Evolutionary conservation across 2,113 vertebrate species (phyloP).

Genomic region (Orientallactaga bullata): DNA sequence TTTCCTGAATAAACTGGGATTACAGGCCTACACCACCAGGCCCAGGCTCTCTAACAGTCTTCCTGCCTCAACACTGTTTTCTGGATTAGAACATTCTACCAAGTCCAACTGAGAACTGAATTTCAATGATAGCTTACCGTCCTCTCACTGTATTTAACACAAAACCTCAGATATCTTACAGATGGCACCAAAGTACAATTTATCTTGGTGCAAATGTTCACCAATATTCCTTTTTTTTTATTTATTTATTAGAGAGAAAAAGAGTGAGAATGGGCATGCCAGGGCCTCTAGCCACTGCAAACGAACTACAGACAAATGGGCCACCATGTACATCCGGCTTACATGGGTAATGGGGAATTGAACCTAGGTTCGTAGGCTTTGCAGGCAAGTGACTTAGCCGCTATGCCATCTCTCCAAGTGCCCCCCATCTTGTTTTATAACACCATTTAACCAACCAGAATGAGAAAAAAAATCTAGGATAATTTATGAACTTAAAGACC

Average conservation of each 20-base stretch:
- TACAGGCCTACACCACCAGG: not conserved
- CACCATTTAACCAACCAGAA: slow-evolving; percentile 30
- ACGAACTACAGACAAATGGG: too few species aligned
- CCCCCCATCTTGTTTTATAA: not conserved
- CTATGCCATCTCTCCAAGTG: too few species aligned
- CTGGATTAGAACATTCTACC: not conserved
- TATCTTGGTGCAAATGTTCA: not conserved
- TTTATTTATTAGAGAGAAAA: too few species aligned
- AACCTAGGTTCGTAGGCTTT: too few species aligned
- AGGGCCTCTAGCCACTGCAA: too few species aligned
- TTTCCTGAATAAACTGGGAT: not conserved
- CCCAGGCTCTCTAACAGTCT: not conserved
- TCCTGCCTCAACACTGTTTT: not conserved
- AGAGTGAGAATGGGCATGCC: too few species aligned
- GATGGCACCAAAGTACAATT: not conserved
- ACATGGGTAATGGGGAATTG: too few species aligned
- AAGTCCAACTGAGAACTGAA: not conserved
- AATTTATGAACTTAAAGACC: slow-evolving; percentile 11
- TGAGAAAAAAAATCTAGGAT: slow-evolving; percentile 28
- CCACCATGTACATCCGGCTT: too few species aligned
- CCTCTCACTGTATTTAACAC: not conserved
- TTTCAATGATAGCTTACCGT: not conserved
- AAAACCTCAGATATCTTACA: slow-evolving; percentile 1
- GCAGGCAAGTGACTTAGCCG: too few species aligned
- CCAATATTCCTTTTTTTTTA: not conserved